A percentile compares a stretch with the other conserved stretches of the same genome.
phyloP scores from a whole-genome alignment of 2,888 invertebrate genomes.

The Steinernema carpocapsae region DNA sequence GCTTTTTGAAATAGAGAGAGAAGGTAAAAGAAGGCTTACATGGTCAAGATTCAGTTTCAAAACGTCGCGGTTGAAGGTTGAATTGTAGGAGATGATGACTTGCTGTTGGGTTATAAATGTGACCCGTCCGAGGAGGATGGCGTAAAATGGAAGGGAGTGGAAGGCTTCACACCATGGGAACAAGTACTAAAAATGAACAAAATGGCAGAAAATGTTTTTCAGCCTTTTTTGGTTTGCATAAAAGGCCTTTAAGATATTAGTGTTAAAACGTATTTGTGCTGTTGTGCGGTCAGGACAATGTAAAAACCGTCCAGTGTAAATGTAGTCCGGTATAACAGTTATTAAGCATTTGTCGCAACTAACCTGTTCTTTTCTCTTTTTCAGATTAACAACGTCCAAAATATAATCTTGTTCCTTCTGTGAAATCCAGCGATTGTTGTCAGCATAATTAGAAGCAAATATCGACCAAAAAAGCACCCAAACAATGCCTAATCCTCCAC shows the following conservation, averaged over 20 bases:
- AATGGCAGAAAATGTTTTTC: not conserved
- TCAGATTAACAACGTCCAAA: not conserved
- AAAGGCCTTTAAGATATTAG: not conserved
- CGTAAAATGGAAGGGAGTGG: not conserved
- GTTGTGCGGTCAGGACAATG: too few relatives aligned
- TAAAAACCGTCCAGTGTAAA: too few relatives aligned
- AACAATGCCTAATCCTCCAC: slow-evolving; percentile 39
- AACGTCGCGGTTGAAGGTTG: slow-evolving; percentile 9
- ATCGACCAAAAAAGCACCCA: slow-evolving; percentile 32
- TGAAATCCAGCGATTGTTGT: slow-evolving; percentile 43
- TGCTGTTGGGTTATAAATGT: not conserved
- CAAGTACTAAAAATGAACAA: not conserved
- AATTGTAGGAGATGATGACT: not conserved
- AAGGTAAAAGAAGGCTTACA: not conserved
- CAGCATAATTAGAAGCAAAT: not conserved
- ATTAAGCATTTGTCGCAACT: not conserved
- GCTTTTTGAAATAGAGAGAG: not conserved
- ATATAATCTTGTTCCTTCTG: slow-evolving; percentile 47
- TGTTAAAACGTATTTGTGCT: too few relatives aligned
- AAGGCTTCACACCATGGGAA: slow-evolving; percentile 10
- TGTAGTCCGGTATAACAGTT: too few relatives aligned
- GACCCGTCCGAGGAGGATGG: not conserved
- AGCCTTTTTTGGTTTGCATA: not conserved
- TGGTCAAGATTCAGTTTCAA: not conserved
- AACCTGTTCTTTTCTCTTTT: not conserved